Conservation (phyloP, 2,113 vertebrate species). For the Sapayoa aenigma region DNA sequence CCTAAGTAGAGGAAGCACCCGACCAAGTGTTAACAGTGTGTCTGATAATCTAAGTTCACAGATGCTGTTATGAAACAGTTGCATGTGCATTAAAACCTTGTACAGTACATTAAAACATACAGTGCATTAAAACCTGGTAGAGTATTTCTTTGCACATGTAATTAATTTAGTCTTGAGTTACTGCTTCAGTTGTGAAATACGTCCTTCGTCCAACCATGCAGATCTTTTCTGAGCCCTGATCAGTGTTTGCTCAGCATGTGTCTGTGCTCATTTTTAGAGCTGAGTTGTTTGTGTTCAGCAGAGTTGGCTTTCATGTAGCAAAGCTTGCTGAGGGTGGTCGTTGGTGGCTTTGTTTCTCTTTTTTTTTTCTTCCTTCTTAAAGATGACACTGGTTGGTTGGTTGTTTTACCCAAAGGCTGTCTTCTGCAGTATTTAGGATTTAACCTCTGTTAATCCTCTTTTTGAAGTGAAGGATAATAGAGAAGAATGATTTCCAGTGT, state of each 20-base stretch:
- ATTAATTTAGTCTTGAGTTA: conserved; percentile 37
- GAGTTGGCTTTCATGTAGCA: not conserved
- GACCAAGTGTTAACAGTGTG: not conserved
- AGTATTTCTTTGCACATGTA: not conserved
- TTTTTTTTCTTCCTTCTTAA: not conserved
- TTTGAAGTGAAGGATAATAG: not conserved
- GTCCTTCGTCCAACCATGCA: not conserved
- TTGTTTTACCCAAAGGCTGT: not conserved
- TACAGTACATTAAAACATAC: too few species aligned
- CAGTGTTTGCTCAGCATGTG: not conserved
- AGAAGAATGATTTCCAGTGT: not conserved
- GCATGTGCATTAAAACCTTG: not conserved
- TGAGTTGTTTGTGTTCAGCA: not conserved
- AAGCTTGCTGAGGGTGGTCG: not conserved
- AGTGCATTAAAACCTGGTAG: conserved; percentile 16
- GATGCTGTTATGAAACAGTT: not conserved
- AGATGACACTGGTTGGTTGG: not conserved
- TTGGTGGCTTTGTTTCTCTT: not conserved
- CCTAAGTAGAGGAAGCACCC: not conserved
- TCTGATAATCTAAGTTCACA: not conserved
- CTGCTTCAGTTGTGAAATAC: not conserved
- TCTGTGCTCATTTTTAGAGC: not conserved
- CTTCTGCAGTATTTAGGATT: not conserved
- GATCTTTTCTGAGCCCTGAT: not conserved
- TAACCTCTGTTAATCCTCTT: not conserved